Evolutionary conservation across 2,113 vertebrate genomes (phyloP), one percentile per base, ranked within the genome.

Genomic region (Indicator maculatus): DNA sequence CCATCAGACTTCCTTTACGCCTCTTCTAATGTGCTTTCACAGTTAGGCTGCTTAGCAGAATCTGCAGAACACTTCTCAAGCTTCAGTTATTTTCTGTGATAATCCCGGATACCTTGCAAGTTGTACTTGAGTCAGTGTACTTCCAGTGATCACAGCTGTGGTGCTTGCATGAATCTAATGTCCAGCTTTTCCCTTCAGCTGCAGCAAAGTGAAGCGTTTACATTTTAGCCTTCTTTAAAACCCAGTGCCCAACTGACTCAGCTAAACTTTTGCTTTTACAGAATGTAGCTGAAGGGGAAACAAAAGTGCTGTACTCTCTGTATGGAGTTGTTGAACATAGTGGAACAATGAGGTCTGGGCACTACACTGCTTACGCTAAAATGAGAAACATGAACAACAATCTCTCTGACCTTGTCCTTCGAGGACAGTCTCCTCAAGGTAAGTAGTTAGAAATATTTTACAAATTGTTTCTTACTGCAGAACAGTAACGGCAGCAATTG

Each of bases 261-360:
- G 47, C 26, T 61, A 12, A 73, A 77, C 77, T 33, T 90, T 26
- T 38, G 36, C 65, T 94, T 81, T 86, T 71, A 14, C 82, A 99
- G 99, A 98, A 98, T 1, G 96, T 99, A 52, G 88, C 97, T 21
- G 98, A 98, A 73, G 98, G 98, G 58, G 97, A 97, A 16, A 90
- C 93, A 16, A 97, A 95, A 86, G 97, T 99, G 33, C 88, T 98
- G 33, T 99, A 99, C 92, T 98, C 98, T 56, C 97, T 99, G 45
- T 99, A 99, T 17, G 99, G 99, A 28, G 97, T 99, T 12, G 99
- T 99, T 60, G 99, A 99, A 86, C 99, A 99, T 86, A 99, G 99
- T 13, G 99, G 99, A 36, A 99, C 99, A 11, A 99, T 99, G 99
- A 98, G 98, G 59, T 99, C 98, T 2, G 99, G 99, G n/a, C 99